These are phyloP conservation scores for Oligia latruncula DNA, from an alignment of 2,888 invertebrate genomes.

Conservation along the genomic window DNA sequence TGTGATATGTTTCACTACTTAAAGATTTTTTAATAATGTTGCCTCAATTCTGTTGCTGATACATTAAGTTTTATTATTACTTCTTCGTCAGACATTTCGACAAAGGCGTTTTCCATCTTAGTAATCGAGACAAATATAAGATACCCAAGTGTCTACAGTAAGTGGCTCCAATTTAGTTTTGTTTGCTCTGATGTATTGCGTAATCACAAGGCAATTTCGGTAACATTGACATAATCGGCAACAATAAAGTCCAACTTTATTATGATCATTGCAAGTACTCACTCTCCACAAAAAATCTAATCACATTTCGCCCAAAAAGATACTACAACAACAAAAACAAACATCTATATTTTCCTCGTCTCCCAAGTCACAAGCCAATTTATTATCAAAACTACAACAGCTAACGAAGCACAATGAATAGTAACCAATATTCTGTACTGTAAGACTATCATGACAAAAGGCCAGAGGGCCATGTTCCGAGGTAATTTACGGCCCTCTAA, in stretches of 20 bases:
- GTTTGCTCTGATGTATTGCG: not conserved
- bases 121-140: constrained; percentile 47
- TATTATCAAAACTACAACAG: constrained; percentile 59
- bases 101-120: constrained; percentile 62
- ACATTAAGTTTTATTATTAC: constrained; percentile 23
- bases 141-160: constrained; percentile 3
- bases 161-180: constrained; percentile 31
- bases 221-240: not conserved
- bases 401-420: constrained; percentile 61
- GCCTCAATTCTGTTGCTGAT: not conserved
- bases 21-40: too few species aligned
- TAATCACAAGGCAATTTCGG: not conserved
- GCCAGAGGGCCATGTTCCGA: constrained; percentile 69
- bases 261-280: not conserved
- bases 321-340: constrained; percentile 1
- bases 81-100: constrained; percentile 46
- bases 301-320: not conserved
- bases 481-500: constrained; percentile 75
- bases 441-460: constrained; percentile 74
- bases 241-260: not conserved
- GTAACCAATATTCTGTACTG: constrained; percentile 62
- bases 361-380: constrained; percentile 33
- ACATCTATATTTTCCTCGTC: not conserved
- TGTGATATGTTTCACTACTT: too few species aligned
- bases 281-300: not conserved